Percentiles rank a stretch among this genome's conserved stretches.
These are phyloP conservation scores for Poecilus cupreus DNA, from an alignment of 2,888 invertebrate genomes.

Conservation along the genomic window DNA sequence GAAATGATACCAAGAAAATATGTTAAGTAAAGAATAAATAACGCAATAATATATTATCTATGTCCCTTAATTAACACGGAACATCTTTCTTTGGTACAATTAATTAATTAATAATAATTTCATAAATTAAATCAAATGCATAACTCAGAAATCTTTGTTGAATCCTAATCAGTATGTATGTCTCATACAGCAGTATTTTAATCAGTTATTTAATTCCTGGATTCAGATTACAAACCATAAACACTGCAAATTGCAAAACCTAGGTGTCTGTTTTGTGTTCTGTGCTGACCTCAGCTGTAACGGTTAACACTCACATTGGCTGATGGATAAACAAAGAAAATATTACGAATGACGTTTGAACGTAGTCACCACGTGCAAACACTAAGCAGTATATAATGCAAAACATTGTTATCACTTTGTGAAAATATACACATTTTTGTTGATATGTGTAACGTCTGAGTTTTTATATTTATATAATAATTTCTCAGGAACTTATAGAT, in stretches of 20 bases:
- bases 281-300: constrained; percentile 26
- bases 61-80: too few relatives aligned
- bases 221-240: background rate
- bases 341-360: background rate
- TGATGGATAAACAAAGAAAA: constrained; percentile 4
- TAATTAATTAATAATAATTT: too few relatives aligned
- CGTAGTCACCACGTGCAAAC: background rate
- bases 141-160: too few relatives aligned
- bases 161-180: too few relatives aligned
- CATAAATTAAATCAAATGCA: background rate
- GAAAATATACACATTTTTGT: background rate
- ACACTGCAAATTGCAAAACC: background rate
- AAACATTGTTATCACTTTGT: constrained; percentile 15
- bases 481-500: background rate
- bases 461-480: background rate
- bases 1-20: background rate
- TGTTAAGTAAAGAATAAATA: constrained; percentile 9
- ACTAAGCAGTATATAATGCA: too few relatives aligned
- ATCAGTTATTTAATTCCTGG: background rate
- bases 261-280: background rate
- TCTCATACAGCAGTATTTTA: background rate
- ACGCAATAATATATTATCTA: too few relatives aligned
- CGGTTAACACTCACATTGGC: background rate
- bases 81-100: too few relatives aligned
- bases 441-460: background rate